Evolutionary conservation across 2,888 invertebrate genomes (phyloP), one percentile per base, ranked within the genome.

Genomic region (Diachrysia chrysitis): DNA sequence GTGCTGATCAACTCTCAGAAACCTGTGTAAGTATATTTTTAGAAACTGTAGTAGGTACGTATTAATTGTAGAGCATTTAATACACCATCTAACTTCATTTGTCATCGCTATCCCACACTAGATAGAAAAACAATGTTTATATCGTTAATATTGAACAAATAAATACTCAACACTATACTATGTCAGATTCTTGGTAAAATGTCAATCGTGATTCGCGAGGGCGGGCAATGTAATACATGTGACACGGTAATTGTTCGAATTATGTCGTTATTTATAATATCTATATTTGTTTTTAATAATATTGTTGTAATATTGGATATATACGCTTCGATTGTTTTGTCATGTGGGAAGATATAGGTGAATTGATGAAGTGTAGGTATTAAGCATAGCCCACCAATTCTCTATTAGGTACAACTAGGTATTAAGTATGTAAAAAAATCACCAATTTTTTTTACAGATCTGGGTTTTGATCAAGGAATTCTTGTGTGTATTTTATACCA

Each of bases 191-290:
- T 42, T 42, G 42, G 42, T 42, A 42, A 0, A 42, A 42, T 42
- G 42, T 42, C 42, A 42, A 48, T 48, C 48, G 48, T 48, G 48
- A 19, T 48, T 19, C 17, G 29, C 51, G 46, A 55, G 76, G 76
- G 57, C 54, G 71, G 63, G 54, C 29, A 58, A 23, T 35, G 0
- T 48, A 55, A 71, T 71, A 10, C 29, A n/a, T 67, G n/a, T 61
- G 73, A 71, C 71, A 55, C 23, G 23, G 14, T 74, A 76, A 74
- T 75, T 66, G 23, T 9, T 17, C 37, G 46, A 62, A 62, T 58
- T 37, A 16, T 54, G 51, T 62, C 53, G 7, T 37, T 9, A 42
- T 35, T 51, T 12, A 10, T 23, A 48, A 16, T 2, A 29, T 46
- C 37, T 58, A 23, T 54, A 23, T 66, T 51, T 55, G 35, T 55